phyloP scores from a whole-genome alignment of 2,797 vertebrate species.

The Chaetodon trifasciatus region DNA sequence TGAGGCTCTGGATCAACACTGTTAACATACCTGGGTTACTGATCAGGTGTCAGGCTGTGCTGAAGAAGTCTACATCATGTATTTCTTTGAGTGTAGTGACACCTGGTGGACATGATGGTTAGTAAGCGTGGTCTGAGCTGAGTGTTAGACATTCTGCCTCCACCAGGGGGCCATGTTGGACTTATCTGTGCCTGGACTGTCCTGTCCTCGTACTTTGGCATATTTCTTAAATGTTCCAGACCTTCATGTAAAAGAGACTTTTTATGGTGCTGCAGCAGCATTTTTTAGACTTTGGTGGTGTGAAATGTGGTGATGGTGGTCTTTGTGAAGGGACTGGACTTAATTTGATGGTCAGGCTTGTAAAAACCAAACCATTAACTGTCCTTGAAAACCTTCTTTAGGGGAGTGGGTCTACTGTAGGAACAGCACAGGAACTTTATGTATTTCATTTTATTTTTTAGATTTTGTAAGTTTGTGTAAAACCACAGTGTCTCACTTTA shows the following conservation, averaged over 20 bases:
- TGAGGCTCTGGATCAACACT: neutral
- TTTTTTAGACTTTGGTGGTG: neutral
- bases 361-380: neutral
- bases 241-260: neutral
- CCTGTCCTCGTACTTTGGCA: no score
- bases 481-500: neutral
- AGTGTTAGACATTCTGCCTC: neutral
- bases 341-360: no score
- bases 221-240: neutral
- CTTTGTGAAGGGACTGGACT: neutral
- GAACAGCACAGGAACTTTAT: neutral
- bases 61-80: no score
- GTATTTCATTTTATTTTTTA: neutral
- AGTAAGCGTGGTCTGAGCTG: no score
- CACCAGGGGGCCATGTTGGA: conserved; percentile 48
- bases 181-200: neutral
- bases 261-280: neutral
- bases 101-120: conserved; percentile 68
- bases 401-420: accelerated
- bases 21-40: neutral
- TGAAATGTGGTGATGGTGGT: neutral
- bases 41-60: neutral
- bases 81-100: conserved; percentile 64
- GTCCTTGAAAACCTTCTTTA: neutral
- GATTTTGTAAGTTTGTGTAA: neutral